Base-by-base conservation (phyloP, 2,888 invertebrate genomes). In the Heliconius ethilla region DNA sequence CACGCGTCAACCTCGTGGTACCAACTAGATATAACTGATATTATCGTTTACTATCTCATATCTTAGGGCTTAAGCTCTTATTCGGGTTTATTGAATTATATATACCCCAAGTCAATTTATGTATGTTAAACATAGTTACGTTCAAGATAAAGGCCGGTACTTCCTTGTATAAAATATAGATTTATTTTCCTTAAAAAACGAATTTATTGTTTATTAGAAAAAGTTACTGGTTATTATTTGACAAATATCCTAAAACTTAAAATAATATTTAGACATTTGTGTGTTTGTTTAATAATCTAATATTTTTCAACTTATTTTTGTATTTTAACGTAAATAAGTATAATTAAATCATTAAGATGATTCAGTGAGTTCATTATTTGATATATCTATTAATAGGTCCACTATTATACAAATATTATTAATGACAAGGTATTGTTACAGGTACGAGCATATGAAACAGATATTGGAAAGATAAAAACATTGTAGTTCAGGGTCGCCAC, bases 401-500 rank as follows among this genome's bases (percentile, higher is more conserved):
- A 51, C 6, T 18, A 18, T 18, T 51, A 51, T 51, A 51, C 7
- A 59, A 59, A 72, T 59, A n/a, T 33, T 55, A 59, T 72, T 25
- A 6, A 69, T 25, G 7, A 33, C 59, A 33, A 72, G 13, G 7
- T 37, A 72, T 72, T 72, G 59, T 72, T 72, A 59, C 22, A 37
- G 37, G 67, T 37, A 40, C 11, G 37, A n/a, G 67, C 45, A 69
- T 69, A 40, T 69, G 37, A 22, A 40, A 74, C 45, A 22, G 63
- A 72, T 74, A 74, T 65, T 27, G 22, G 13, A 66, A 29, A 65
- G 73, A 77, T 66, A 77, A 62, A 65, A 67, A 74, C 51, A 40
- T 59, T 62, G 55, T 62, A 74, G 77, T 74, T 77, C 77, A 77
- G 67, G 62, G 73, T 69, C 73, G 59, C n/a, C 45, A 40, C 65